These are phyloP conservation scores for Eugnorisma glareosa DNA, from an alignment of 2,888 invertebrate species.

Conservation along the genomic window DNA sequence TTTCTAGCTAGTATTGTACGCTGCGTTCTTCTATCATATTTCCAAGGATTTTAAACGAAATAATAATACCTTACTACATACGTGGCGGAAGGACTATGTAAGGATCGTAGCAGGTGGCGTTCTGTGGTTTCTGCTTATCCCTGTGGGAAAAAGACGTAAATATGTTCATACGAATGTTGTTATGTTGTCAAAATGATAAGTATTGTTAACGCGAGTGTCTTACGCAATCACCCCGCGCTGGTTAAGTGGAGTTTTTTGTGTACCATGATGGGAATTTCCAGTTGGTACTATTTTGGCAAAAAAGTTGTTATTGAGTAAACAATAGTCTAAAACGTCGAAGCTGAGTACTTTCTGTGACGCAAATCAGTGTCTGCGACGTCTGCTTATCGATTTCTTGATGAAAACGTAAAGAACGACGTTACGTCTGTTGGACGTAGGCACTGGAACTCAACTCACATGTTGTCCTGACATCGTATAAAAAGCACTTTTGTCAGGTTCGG, in stretches of 20 bases:
- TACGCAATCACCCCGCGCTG: not conserved
- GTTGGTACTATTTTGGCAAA: not conserved
- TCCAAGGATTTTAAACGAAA: not conserved
- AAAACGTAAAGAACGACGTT: not conserved
- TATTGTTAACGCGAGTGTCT: not conserved
- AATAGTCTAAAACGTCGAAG: constrained; percentile 3
- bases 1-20: not conserved
- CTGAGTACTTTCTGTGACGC: constrained; percentile 21
- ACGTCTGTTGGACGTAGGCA: not conserved
- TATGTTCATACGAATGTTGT: not conserved
- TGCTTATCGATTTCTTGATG: constrained; percentile 17
- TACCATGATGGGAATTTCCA: not conserved
- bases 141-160: not conserved
- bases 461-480: not conserved
- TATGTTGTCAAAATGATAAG: not conserved
- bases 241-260: not conserved
- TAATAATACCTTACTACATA: not conserved
- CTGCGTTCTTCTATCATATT: not conserved
- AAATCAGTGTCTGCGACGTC: constrained; percentile 17
- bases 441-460: not conserved
- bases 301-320: not conserved
- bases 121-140: not conserved
- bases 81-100: not conserved
- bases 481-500: not conserved
- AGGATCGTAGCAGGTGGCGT: not conserved